Percentiles rank a stretch among this genome's conserved stretches.
phyloP scores from a whole-genome alignment of 1,140 invertebrate genomes.

The Aricia agestis region DNA sequence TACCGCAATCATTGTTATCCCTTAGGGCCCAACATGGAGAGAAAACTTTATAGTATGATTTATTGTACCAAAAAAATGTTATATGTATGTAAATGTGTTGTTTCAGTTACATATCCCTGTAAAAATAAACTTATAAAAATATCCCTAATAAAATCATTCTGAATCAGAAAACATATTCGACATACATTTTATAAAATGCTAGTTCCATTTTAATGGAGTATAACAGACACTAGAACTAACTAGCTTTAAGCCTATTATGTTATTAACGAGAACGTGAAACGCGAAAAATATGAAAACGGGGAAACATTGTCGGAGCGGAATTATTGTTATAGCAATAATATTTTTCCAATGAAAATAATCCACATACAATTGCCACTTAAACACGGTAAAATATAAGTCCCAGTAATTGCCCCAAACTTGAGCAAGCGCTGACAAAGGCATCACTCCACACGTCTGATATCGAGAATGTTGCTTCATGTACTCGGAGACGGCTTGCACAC shows the following conservation, averaged over 20 bases:
- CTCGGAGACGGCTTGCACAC: not conserved
- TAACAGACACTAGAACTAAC: too few relatives aligned
- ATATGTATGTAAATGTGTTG: too few relatives aligned
- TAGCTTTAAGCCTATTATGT: not conserved
- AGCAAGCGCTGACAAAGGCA: constrained; percentile 34
- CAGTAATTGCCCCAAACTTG: constrained; percentile 13
- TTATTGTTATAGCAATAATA: not conserved
- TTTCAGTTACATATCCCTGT: too few relatives aligned
- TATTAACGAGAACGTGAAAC: not conserved
- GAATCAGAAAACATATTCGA: not conserved
- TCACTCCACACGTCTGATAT: constrained; percentile 31
- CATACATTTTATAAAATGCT: not conserved
- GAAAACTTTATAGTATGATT: too few relatives aligned
- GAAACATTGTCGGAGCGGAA: not conserved
- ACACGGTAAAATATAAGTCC: constrained; percentile 28
- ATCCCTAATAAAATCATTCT: not conserved
- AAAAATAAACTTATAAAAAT: too few relatives aligned
- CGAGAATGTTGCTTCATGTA: not conserved
- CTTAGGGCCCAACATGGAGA: too few relatives aligned
- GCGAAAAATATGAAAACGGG: not conserved
- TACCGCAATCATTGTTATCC: too few relatives aligned
- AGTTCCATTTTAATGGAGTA: not conserved
- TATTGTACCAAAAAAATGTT: too few relatives aligned
- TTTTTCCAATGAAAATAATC: constrained; percentile 17
- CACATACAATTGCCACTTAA: constrained; percentile 15